Evolutionary conservation across 2,888 invertebrate genomes (phyloP).

Genomic region (Nezara viridula): DNA sequence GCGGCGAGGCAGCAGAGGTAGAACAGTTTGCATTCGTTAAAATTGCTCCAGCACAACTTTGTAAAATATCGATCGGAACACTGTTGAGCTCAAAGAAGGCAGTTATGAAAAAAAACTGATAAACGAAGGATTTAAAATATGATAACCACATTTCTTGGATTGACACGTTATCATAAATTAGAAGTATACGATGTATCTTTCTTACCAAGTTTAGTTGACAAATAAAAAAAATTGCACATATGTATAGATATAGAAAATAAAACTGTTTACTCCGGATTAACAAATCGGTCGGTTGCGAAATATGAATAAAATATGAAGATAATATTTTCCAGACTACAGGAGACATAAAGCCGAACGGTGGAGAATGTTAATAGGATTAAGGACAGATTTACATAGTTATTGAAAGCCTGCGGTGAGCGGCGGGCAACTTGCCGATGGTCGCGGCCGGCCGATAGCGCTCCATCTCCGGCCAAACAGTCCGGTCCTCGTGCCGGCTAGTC

Average conservation of each 20-base stretch:
- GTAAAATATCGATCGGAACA: background rate
- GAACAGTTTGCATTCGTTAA: background rate
- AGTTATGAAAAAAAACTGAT: background rate
- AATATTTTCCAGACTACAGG: background rate
- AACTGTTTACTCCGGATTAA: background rate
- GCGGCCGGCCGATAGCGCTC: background rate
- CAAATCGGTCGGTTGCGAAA: background rate
- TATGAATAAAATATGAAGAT: slow-evolving; percentile 6
- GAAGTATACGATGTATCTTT: background rate
- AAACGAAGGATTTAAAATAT: background rate
- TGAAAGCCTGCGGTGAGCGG: background rate
- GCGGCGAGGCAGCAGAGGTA: background rate
- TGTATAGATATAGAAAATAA: background rate
- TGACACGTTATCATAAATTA: background rate
- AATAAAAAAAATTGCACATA: background rate
- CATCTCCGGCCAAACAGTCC: background rate
- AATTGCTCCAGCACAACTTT: background rate
- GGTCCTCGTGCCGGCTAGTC: background rate
- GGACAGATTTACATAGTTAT: slow-evolving; percentile 29
- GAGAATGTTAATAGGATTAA: slow-evolving; percentile 45
- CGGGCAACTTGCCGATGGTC: background rate
- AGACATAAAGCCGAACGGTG: slow-evolving; percentile 26
- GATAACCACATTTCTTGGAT: background rate
- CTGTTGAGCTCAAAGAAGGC: background rate
- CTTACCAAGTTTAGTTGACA: background rate